Conservation (phyloP, 2,888 invertebrate genomes). For the Adineta ricciae region DNA sequence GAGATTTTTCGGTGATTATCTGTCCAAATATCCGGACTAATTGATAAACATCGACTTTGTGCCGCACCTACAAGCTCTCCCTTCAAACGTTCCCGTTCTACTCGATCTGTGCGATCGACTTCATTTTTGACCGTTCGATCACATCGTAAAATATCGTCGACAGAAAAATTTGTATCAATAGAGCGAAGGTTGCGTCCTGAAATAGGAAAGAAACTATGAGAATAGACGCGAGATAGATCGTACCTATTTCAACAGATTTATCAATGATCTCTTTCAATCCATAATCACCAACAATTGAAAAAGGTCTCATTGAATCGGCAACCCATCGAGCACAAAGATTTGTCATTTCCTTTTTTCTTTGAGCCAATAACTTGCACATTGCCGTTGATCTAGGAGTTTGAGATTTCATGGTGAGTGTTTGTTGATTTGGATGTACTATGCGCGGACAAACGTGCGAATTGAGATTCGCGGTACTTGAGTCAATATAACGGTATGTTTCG, state of each 20-base stretch:
- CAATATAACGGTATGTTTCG: too few species aligned
- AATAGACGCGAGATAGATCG: too few species aligned
- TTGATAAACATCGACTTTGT: neutral
- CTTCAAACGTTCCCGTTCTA: neutral
- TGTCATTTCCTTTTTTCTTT: neutral
- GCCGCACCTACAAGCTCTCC: neutral
- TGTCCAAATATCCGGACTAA: neutral
- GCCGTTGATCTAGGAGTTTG: too few species aligned
- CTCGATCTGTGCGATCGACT: neutral
- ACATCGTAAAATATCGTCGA: neutral
- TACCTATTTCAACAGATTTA: neutral
- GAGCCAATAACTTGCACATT: too few species aligned
- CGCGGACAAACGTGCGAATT: too few species aligned
- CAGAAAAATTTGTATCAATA: neutral
- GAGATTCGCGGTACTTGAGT: too few species aligned
- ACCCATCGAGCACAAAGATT: neutral
- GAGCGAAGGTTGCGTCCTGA: neutral
- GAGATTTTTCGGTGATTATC: neutral
- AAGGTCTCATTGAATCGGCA: neutral
- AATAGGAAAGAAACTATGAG: too few species aligned
- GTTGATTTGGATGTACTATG: too few species aligned
- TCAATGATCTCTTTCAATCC: neutral
- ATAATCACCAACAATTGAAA: neutral
- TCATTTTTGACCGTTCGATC: neutral
- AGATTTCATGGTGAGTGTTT: too few species aligned